Conservation (phyloP, 2,797 vertebrate genomes). For the Pipistrellus pipistrellus region DNA sequence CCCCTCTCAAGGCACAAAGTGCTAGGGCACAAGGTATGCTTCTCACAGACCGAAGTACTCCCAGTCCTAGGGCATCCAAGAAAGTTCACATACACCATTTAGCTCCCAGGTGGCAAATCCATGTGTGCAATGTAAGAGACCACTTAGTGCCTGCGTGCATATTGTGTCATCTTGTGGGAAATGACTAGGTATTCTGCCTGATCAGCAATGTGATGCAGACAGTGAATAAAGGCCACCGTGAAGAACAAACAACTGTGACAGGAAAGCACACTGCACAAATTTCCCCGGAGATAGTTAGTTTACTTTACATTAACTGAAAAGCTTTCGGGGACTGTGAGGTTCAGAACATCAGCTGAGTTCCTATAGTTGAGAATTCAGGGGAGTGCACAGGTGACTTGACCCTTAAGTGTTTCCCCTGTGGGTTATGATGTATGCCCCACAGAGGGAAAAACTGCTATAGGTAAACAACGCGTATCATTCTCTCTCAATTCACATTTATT, state of each 20-base stretch:
- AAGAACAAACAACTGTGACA: neutral
- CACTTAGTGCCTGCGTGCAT: neutral
- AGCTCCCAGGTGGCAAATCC: neutral
- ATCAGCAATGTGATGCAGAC: neutral
- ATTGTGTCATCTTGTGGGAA: neutral
- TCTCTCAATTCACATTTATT: neutral
- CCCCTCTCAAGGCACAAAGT: neutral
- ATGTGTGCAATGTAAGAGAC: too few relatives aligned
- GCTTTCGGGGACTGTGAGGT: neutral
- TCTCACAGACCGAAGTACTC: neutral
- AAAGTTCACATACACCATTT: neutral
- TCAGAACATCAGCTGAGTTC: neutral
- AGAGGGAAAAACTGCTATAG: neutral
- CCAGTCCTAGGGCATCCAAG: neutral
- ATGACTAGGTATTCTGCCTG: neutral
- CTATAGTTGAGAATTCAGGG: neutral
- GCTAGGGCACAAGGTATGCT: neutral
- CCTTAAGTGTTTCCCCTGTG: neutral
- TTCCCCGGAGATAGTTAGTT: conserved; percentile 31
- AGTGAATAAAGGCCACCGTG: neutral
- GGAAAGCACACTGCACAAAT: neutral
- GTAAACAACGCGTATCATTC: neutral
- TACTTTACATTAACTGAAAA: conserved; percentile 47
- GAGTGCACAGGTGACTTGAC: neutral
- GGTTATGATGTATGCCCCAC: neutral